Conservation (phyloP, 2,797 vertebrate species). For the Micromesistius poutassou region DNA sequence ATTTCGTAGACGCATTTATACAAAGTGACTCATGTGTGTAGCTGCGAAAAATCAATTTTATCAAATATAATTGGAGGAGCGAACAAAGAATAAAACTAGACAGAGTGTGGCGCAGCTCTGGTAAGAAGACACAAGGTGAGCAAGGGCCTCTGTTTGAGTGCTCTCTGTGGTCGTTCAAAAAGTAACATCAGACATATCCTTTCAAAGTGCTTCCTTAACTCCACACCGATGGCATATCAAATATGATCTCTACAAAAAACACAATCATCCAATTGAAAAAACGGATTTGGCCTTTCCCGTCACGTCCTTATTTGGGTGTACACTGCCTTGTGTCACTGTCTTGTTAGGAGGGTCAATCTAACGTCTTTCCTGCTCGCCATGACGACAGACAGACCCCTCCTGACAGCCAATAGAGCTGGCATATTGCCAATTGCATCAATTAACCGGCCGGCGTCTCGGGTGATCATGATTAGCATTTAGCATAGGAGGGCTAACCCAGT, state of each 20-base stretch:
- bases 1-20: no score
- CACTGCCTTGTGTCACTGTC: background rate
- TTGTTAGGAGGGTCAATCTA: background rate
- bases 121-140: no score
- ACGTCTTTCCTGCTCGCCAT: background rate
- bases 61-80: no score
- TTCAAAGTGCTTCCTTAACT: no score
- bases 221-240: background rate
- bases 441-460: slow-evolving; percentile 21
- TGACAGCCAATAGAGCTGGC: slow-evolving; percentile 11
- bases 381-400: slow-evolving; percentile 15
- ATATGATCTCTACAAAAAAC: background rate
- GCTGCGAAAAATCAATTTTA: no score
- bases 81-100: no score
- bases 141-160: no score
- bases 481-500: slow-evolving; percentile 33
- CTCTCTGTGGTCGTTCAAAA: no score
- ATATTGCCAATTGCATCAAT: slow-evolving; percentile 22
- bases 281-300: background rate
- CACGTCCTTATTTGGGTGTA: background rate
- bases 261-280: background rate
- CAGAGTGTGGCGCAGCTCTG: no score
- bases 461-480: slow-evolving; percentile 38
- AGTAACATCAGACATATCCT: no score
- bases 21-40: no score